Percentiles rank a stretch among this genome's conserved stretches.
Conservation (phyloP, 1,140 invertebrate species). For the Bactericera cockerelli region DNA sequence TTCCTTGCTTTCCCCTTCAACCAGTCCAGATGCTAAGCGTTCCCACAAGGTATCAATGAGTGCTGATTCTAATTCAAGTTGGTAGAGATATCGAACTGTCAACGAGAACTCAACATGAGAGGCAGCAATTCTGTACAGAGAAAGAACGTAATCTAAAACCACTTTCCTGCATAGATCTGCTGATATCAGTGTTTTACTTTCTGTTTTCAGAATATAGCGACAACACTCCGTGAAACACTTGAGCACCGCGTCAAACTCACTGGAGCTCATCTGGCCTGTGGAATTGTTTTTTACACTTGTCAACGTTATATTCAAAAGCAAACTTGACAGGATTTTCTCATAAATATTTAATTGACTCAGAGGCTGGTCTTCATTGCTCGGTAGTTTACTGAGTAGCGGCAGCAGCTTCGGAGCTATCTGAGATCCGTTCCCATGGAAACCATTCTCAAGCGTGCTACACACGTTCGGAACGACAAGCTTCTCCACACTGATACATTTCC, state of each 20-base stretch:
- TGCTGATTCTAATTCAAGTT: neutral
- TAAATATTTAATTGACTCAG: constrained; percentile 36
- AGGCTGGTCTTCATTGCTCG: constrained; percentile 34
- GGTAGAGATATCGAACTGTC: neutral
- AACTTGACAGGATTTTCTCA: constrained; percentile 46
- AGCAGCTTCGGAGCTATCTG: constrained; percentile 55
- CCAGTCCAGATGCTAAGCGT: neutral
- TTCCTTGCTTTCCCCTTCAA: neutral
- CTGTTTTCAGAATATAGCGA: constrained; percentile 37
- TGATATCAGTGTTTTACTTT: constrained; percentile 13
- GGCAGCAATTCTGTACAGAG: neutral
- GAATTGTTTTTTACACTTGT: constrained; percentile 20
- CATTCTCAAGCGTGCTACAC: constrained; percentile 42
- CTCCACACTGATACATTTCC: constrained; percentile 45
- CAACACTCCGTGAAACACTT: constrained; percentile 53
- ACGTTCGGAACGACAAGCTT: constrained; percentile 56
- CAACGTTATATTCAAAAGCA: constrained; percentile 40
- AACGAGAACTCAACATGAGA: neutral
- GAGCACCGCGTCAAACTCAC: constrained; percentile 42
- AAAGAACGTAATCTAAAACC: constrained; percentile 18
- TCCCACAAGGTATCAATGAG: neutral
- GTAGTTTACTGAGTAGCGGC: constrained; percentile 53
- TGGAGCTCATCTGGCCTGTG: constrained; percentile 34
- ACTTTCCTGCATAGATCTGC: constrained; percentile 18
- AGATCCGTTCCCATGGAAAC: constrained; percentile 48